phyloP scores from a whole-genome alignment of 2,113 vertebrate species.

The Solenodon paradoxus region DNA sequence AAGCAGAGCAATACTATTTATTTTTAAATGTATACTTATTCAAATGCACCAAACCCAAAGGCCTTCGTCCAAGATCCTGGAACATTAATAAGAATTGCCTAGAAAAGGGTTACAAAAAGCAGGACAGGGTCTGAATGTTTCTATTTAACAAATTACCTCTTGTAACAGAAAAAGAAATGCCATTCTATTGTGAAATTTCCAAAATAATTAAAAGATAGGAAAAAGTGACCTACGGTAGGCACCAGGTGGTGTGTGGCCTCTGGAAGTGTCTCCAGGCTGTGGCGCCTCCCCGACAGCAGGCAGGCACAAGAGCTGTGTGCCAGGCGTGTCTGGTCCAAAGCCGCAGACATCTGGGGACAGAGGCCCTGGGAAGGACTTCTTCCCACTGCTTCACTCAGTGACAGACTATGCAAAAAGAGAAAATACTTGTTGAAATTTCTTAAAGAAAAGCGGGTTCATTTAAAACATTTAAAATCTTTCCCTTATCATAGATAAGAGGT shows the following conservation, averaged over 20 bases:
- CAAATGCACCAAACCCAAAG: not conserved
- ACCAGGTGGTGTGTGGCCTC: not conserved
- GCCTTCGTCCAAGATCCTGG: not conserved
- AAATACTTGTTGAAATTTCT: not conserved
- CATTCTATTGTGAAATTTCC: not conserved
- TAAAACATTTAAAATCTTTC: not conserved
- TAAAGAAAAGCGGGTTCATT: too few species aligned
- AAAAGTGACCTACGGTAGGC: not conserved
- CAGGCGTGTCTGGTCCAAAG: accelerated
- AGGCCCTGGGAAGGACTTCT: not conserved
- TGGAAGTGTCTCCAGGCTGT: too few species aligned
- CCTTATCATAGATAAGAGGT: not conserved
- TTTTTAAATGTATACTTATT: not conserved
- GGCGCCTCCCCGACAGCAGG: too few species aligned
- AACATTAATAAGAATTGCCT: not conserved
- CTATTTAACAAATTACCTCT: not conserved
- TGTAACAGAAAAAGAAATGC: not conserved
- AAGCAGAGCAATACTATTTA: not conserved
- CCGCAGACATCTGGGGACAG: not conserved
- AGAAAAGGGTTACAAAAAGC: not conserved
- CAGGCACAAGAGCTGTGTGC: accelerated
- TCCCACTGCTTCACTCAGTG: not conserved
- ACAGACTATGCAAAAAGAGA: not conserved
- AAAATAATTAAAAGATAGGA: not conserved
- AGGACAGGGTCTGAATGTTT: not conserved